Evolutionary conservation across 2,113 vertebrate genomes (phyloP), one percentile per base, ranked within the genome.

Genomic region (Tachysurus vachellii): DNA sequence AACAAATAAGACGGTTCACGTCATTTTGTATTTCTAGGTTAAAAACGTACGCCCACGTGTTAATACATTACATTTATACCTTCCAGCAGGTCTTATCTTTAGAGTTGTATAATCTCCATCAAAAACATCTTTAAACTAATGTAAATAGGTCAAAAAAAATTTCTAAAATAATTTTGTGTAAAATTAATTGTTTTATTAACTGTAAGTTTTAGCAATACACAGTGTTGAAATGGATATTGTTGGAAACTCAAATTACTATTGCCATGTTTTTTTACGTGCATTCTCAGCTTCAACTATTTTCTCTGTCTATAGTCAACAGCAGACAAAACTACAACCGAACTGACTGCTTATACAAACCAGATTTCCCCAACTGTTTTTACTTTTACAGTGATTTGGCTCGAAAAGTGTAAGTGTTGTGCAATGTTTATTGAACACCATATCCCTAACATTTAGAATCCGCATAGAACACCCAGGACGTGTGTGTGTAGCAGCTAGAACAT

Each of bases 391-490:
- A 23, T 66, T 54, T 80, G 61, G 62, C 75, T 26, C n/a, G 0
- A 3, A 42, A 19, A 80, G 64, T 23, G 31, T 64, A n/a, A 53
- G 44, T 84, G 68, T 84, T 84, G 59, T 76, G 47, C 80, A 85
- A 85, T 82, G 36, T 47, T 47, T 50, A 4, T 54, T 70, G 68
- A 61, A 85, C 68, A 23, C 83, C 64, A 82, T 31, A 85, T 77
- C 83, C 77, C 61, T 47, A 8, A 81, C 59, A n/a, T 71, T 82
- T 73, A 44, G 85, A 66, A 44, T 53, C n/a, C 2, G n/a, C 59
- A 75, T 19, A 23, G 31, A 84, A 44, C 76, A 36, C 17, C 82
- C 80, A 76, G 56, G 10, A 28, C 42, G 47, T 50, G 47, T 50
- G 47, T 50, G 77, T 26, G 19, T 10, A 47, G 44, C 88, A 82